Evolutionary conservation across 2,113 vertebrate genomes (phyloP), one percentile per base, ranked within the genome.

Genomic region (Sarotherodon lohbergeri): DNA sequence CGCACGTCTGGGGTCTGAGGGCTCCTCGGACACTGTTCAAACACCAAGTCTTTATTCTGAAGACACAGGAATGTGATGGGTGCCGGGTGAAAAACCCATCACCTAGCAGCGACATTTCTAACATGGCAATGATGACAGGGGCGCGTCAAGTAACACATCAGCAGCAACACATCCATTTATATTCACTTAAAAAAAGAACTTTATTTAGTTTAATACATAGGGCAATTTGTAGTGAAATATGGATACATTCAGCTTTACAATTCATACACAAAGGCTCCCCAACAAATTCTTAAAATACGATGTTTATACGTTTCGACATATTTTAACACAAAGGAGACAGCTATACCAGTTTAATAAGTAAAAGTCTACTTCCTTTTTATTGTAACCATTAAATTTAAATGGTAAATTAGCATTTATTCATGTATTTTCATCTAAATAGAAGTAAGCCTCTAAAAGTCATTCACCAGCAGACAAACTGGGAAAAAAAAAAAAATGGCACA

Each of bases 101-200:
- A 93, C 94, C 94, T 86, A 95, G 86, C 92, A 93, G 95, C 3
- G 68, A 96, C 94, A 95, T 96, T 95, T 95, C 94, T 93, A 95
- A 91, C 92, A 94, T 48, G 91, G 91, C 88, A 92, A 92, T 84
- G 6, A 22, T 73, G 88, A 90, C 90, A 85, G 80, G 81, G 56
- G 29, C 34, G 39, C n/a, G 34, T 68, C n/a, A 19, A 71, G 36
- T 34, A 29, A 46, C 5, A 87, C 27, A 24, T 48, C 32, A 79
- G 46, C 61, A 39, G 63, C 12, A 12, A 81, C 17, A 78, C 16
- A 24, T 34, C 73, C 12, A 50, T 52, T 39, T 83, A 10, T 17
- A 48, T 41, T 89, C 12, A n/a, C 76, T 93, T 93, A 89, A 85
- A 93, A 92, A 92, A 83, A 78, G 56, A 81, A 11, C 29, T 95